A percentile compares a stretch with the other conserved stretches of the same genome.
phyloP scores from a whole-genome alignment of 2,797 vertebrate genomes.

The Propithecus perrieri region DNA sequence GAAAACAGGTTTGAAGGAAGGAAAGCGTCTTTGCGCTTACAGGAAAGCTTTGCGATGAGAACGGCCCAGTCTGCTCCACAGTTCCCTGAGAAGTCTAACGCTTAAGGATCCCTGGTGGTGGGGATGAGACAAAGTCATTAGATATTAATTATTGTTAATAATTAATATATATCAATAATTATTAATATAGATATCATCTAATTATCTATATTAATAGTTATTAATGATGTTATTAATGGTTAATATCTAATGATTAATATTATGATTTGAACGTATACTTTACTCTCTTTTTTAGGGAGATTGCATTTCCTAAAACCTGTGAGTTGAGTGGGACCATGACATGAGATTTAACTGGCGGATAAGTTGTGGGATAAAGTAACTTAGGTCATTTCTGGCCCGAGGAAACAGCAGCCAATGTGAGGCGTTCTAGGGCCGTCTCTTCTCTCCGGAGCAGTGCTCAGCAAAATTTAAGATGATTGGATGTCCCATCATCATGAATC shows the following conservation, averaged over 20 bases:
- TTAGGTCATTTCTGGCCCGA: neutral
- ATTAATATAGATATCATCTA: too few relatives aligned
- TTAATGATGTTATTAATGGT: too few relatives aligned
- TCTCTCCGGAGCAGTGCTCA: neutral
- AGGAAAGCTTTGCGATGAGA: neutral
- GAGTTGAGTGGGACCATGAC: neutral
- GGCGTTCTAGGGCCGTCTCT: neutral
- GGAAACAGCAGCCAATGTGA: neutral
- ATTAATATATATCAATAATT: too few relatives aligned
- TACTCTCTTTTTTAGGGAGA: neutral
- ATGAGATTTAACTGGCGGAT: neutral
- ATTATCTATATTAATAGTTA: too few relatives aligned
- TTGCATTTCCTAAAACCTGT: neutral
- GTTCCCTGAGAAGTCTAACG: neutral
- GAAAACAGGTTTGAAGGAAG: neutral
- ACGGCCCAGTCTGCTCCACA: neutral
- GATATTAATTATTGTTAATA: neutral
- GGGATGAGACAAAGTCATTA: neutral
- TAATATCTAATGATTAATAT: neutral
- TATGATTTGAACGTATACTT: neutral
- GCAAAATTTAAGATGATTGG: neutral
- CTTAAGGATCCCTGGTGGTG: neutral
- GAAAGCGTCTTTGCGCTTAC: neutral
- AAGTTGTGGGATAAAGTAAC: neutral
- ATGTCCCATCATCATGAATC: neutral